Evolutionary conservation across 1,140 invertebrate genomes (phyloP), one percentile per base, ranked within the genome.

Genomic region (Eulimnadia texana): DNA sequence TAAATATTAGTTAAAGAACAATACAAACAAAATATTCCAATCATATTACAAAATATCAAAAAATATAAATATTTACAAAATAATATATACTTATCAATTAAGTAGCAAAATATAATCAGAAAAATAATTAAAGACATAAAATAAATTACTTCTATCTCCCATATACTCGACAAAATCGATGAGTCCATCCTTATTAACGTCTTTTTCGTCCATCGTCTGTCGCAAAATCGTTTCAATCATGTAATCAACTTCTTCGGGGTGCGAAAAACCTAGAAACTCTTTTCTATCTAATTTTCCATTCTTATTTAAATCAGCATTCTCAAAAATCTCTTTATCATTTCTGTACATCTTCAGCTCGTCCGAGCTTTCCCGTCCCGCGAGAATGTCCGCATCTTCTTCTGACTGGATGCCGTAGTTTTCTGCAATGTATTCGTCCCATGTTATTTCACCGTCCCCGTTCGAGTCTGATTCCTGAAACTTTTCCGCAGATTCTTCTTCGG

Each of bases 221-320:
- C 87, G 78, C 58, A 96, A 73, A 63, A 97, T 81, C 57, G 87
- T 74, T 23, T 84, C 80, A 67, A 90, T 79, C 93, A 98, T 98
- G 67, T 82, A 79, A 47, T 84, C 82, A 73, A 89, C 85, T 72
- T 98, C 93, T 74, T 97, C 93, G 0, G 95, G 94, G 76, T 93
- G 92, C 47, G 86, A 84, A 71, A 97, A 98, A 9, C 85, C 81
- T 67, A 87, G 75, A 75, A 90, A 97, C 75, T 99, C 95, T 22
- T 83, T 74, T 24, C 78, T 68, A 67, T 85, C 79, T 27, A 99
- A 77, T 52, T 76, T 72, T 2, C 84, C 86, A 76, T 98, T 90
- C 50, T 83, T 79, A 71, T 98, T 83, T 22, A 76, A 67, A 78
- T 98, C 95, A 2, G 94, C 93, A 6, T 83, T 82, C 58, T 82